A percentile compares a stretch with the other conserved stretches of the same genome.
Conservation (phyloP, 2,888 invertebrate genomes). For the Oxyteleia sp. region DNA sequence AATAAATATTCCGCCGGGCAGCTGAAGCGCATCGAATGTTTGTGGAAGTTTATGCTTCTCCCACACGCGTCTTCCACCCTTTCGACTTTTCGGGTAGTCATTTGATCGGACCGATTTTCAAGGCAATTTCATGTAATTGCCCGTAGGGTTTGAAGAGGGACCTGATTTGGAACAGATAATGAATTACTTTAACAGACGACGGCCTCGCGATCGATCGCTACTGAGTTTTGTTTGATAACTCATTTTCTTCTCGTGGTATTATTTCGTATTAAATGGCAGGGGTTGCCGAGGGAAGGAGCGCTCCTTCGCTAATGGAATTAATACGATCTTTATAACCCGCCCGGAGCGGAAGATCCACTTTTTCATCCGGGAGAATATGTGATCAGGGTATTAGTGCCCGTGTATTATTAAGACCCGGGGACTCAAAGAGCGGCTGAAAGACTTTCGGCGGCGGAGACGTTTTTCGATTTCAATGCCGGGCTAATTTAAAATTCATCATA, state of each 20-base stretch:
- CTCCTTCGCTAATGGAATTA: constrained; percentile 86
- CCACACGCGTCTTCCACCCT: no score
- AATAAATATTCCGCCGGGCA: constrained; percentile 29
- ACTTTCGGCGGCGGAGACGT: constrained; percentile 85
- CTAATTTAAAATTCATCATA: constrained; percentile 88
- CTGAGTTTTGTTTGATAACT: constrained; percentile 59
- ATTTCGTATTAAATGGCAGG: constrained; percentile 55
- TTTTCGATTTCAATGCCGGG: constrained; percentile 86
- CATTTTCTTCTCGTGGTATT: constrained; percentile 64
- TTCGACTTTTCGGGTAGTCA: neutral
- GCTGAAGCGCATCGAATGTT: no score
- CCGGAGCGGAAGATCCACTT: constrained; percentile 85
- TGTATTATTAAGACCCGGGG: constrained; percentile 87
- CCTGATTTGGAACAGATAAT: constrained; percentile 33
- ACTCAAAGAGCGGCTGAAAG: constrained; percentile 83
- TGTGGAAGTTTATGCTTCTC: no score
- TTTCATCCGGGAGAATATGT: constrained; percentile 87
- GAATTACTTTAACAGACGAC: constrained; percentile 38
- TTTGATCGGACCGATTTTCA: constrained; percentile 33
- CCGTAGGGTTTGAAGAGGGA: neutral
- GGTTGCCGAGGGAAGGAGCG: constrained; percentile 47
- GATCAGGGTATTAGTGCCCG: constrained; percentile 87
- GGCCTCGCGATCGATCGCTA: constrained; percentile 46
- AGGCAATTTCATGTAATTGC: constrained; percentile 37
- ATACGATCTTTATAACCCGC: constrained; percentile 85